Base-by-base conservation (phyloP, 1,140 invertebrate genomes). In the Heliothis subflexa region DNA sequence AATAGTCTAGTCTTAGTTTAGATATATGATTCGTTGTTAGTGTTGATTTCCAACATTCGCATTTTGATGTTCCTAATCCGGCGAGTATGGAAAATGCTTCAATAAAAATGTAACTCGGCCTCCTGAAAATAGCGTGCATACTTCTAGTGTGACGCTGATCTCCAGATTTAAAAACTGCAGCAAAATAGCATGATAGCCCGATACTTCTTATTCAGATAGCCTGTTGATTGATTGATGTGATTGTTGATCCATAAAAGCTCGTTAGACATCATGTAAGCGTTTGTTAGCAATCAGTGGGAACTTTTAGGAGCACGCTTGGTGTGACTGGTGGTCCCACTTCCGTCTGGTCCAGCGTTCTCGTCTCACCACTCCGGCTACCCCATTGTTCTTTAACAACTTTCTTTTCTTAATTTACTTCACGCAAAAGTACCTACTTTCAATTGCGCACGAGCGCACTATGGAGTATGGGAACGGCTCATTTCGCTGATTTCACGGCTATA, bases 381-480 rank as follows among this genome's bases (percentile, higher is more conserved):
- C 83, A 86, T 87, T 87, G 87, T 89, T 83, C 82, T 61, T 66
- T 55, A 49, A 78, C 45, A 57, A 85, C 86, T 88, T 88, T 89
- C 88, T 83, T 88, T 88, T 89, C 82, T 87, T 83, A 89, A 89
- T 84, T 85, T 82, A 83, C 80, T 81, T 33, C 61, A 21, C 72
- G 45, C 55, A 62, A 16, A 68, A 45, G 47, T 78, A 57, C 33
- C 33, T 49, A 77, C 55, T 77, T 73, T 79, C 77, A 77, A 71
- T 71, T 71, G 77, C 80, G 61, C 77, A 61, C 82, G 83, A 82
- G 83, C 83, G 81, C 83, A 87, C 77, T 86, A 86, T 88, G 86
- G 74, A 70, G 47, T 50, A 50, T 70, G 45, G 66, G 78, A 81
- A 80, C 75, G 74, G 52, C 54, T 47, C 40, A 62, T 66, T 79